phyloP scores from a whole-genome alignment of 2,113 vertebrate genomes.

The Notechis scutatus region DNA sequence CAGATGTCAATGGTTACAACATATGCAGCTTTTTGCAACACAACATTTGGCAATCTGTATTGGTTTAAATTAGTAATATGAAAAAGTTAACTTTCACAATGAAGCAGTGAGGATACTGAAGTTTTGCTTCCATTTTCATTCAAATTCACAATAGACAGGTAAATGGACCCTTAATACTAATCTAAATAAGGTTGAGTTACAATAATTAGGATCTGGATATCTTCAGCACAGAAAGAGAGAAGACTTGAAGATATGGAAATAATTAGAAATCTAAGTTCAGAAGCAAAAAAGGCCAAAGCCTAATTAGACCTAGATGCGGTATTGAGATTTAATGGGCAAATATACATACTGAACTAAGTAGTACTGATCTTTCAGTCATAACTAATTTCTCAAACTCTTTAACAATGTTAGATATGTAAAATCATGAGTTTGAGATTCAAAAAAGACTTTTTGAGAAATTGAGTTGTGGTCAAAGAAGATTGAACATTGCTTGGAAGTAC shows the following conservation, averaged over 20 bases:
- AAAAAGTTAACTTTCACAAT: not conserved
- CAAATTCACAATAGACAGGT: accelerated
- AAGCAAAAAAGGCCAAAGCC: not conserved
- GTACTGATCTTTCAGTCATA: not conserved
- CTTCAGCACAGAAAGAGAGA: slow-evolving; percentile 1
- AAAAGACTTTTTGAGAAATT: slow-evolving; percentile 3
- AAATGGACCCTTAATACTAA: not conserved
- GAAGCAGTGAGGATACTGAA: not conserved
- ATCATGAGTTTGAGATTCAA: slow-evolving; percentile 4
- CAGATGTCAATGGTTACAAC: accelerated
- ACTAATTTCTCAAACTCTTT: not conserved
- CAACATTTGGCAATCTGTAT: not conserved
- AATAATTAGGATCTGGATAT: not conserved
- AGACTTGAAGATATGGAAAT: not conserved
- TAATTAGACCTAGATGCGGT: slow-evolving; percentile 5
- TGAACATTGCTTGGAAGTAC: slow-evolving; percentile 15
- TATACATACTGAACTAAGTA: not conserved
- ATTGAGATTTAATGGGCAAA: slow-evolving; percentile 2
- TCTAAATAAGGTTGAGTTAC: not conserved
- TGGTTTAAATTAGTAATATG: not conserved
- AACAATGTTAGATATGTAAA: slow-evolving; percentile 17
- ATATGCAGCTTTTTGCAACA: accelerated
- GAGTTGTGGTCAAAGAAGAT: slow-evolving; percentile 4
- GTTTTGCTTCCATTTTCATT: not conserved
- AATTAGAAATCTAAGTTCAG: not conserved